Base-by-base conservation (phyloP, 2,113 vertebrate genomes). In the Sakesphorus luctuosus region DNA sequence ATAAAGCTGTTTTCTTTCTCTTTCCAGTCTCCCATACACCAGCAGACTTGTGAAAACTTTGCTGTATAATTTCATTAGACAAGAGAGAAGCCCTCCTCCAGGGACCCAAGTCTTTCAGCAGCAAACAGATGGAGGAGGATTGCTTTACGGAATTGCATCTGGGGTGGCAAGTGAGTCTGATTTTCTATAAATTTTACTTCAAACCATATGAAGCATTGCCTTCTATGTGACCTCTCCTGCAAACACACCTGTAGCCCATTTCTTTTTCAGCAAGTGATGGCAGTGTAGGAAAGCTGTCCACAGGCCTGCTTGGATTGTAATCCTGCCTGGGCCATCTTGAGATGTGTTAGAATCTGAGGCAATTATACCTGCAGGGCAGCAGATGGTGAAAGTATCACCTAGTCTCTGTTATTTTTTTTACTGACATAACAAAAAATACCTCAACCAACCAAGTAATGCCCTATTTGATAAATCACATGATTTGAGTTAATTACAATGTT, bases 11-110 rank as follows among this genome's bases (percentile, higher is more conserved):
- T 90, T 40, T 81, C 63, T 90, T 50, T 96, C 47, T 71, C 53
- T 95, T 90, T 84, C n/a, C 96, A 99, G 99, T 96, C 97, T 99
- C 96, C 98, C 98, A 3, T 98, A 99, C n/a, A 99, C 99, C 56
- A 99, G 99, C 97, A 98, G 99, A 55, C 97, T 99, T 89, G 99
- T 99, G 97, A 99, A 99, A 97, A 99, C 99, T 3, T 98, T 99
- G 78, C 97, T 99, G 13, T 99, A 99, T 94, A 99, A 99, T 97
- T 99, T 99, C 95, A 99, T 99, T 97, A 97, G 99, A 96, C 99
- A 99, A 97, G 99, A 99, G 96, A 99, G 99, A 83, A 99, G 99
- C 50, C 99, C 99, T 28, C 99, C 99, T 23, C 98, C 99, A 1
- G 98, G 98, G 14, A 96, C 98, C 6, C 98, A 99, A 10, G 92